A percentile compares a stretch with the other conserved stretches of the same genome.
Evolutionary conservation across 1,140 invertebrate species (phyloP).

Genomic region (Proales similis): DNA sequence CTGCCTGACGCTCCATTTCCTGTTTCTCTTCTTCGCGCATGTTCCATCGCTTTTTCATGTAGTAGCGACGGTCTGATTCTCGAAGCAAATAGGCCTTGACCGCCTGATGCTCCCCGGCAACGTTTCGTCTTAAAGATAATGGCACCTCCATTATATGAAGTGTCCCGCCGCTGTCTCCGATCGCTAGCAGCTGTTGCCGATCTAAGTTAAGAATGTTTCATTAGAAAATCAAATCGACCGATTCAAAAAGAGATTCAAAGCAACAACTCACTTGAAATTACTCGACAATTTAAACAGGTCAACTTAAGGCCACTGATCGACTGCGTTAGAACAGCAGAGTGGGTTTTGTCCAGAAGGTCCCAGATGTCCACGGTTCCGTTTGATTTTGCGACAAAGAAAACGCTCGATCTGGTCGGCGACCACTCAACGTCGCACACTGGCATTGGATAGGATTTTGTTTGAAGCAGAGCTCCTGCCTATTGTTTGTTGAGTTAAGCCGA

Average conservation of each 20-base stretch:
- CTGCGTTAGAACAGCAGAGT: conserved; percentile 52
- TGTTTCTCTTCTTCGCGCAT: conserved; percentile 38
- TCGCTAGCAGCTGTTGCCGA: conserved; percentile 50
- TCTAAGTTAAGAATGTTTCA: conserved; percentile 40
- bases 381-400: conserved; percentile 53
- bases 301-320: conserved; percentile 48
- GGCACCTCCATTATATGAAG: conserved; percentile 53
- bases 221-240: neutral
- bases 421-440: conserved; percentile 47
- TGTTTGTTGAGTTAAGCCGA: conserved; percentile 19
- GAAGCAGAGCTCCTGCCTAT: conserved; percentile 50
- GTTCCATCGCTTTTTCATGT: conserved; percentile 38
- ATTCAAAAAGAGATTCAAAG: neutral
- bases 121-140: conserved; percentile 42
- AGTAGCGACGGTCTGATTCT: conserved; percentile 26
- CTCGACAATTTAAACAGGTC: conserved; percentile 46
- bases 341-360: conserved; percentile 55
- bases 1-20: conserved; percentile 18
- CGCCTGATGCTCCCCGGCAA: conserved; percentile 22
- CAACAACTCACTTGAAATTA: conserved; percentile 45
- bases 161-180: conserved; percentile 51
- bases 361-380: conserved; percentile 56
- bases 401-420: conserved; percentile 52
- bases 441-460: conserved; percentile 42
- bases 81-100: conserved; percentile 19